Percentiles rank a stretch among this genome's conserved stretches.
Evolutionary conservation across 2,797 vertebrate genomes (phyloP).

Genomic region (Chelon auratus): DNA sequence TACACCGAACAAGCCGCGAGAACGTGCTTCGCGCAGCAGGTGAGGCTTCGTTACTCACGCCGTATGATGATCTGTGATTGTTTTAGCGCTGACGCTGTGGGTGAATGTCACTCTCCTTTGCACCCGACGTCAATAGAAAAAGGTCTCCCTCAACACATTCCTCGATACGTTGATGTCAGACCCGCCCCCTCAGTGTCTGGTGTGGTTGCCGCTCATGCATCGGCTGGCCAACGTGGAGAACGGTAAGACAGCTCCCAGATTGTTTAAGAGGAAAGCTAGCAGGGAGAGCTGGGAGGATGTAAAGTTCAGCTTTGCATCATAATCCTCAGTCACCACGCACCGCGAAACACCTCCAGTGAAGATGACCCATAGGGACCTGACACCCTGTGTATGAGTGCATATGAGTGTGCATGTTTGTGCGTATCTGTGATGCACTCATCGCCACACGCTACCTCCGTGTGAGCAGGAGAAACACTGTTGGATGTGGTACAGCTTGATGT

Average conservation of each 20-base stretch:
- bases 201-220: slow-evolving; percentile 98
- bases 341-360: slow-evolving; percentile 22
- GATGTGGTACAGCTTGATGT: background rate
- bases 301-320: slow-evolving; percentile 63
- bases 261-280: slow-evolving; percentile 19
- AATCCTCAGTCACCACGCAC: slow-evolving; percentile 34
- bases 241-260: slow-evolving; percentile 81
- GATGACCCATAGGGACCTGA: slow-evolving; percentile 49
- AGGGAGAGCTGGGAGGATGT: slow-evolving; percentile 22
- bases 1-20: slow-evolving; percentile 95
- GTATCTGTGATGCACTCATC: slow-evolving; percentile 38
- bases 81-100: slow-evolving; percentile 20
- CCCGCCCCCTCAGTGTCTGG: slow-evolving; percentile 98
- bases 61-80: slow-evolving; percentile 10
- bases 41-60: slow-evolving; percentile 61
- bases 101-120: slow-evolving; percentile 36
- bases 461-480: slow-evolving; percentile 19
- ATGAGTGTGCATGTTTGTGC: slow-evolving; percentile 33
- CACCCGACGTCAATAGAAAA: slow-evolving; percentile 87
- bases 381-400: slow-evolving; percentile 8
- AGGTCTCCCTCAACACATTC: slow-evolving; percentile 96
- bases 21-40: slow-evolving; percentile 95
- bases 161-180: slow-evolving; percentile 98
- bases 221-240: slow-evolving; percentile 98
- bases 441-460: slow-evolving; percentile 39